These are phyloP conservation scores for Micromussa lordhowensis DNA, from an alignment of 92 coral and sea anemone genomes.

Conservation along the genomic window DNA sequence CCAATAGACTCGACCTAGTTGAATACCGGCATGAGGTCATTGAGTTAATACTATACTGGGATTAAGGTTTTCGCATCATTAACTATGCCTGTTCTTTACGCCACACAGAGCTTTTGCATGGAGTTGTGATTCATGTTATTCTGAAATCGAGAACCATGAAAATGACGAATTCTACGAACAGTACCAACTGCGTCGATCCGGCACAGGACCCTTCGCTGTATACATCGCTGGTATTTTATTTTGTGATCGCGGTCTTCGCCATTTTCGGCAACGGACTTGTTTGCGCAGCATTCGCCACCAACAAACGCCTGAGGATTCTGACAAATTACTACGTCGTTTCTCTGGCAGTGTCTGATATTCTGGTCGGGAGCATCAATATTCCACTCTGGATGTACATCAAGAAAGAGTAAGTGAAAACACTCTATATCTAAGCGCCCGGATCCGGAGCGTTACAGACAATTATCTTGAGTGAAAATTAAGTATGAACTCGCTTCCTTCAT, in stretches of 20 bases:
- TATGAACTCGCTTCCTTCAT: background rate
- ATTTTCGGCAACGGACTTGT: conserved; percentile 87
- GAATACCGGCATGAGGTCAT: background rate
- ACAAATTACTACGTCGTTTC: conserved; percentile 91
- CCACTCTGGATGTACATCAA: conserved; percentile 83
- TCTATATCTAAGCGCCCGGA: background rate
- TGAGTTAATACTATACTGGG: background rate
- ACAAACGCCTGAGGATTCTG: conserved; percentile 78
- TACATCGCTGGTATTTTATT: conserved; percentile 64
- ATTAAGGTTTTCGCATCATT: conserved; percentile 14
- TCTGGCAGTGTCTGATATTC: conserved; percentile 83
- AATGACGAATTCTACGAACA: background rate
- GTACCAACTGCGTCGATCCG: background rate
- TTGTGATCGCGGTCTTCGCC: conserved; percentile 71
- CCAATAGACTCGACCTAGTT: background rate
- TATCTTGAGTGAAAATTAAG: background rate
- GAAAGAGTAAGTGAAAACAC: conserved; percentile 30
- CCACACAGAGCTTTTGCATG: background rate
- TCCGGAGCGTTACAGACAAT: background rate
- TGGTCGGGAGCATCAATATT: conserved; percentile 77
- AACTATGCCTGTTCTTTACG: background rate
- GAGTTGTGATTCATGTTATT: background rate
- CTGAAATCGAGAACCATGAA: background rate
- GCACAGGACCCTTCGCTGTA: conserved; percentile 6
- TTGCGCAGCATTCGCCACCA: conserved; percentile 86